Conservation (phyloP, 2,113 vertebrate genomes). For the Rallus limicola region DNA sequence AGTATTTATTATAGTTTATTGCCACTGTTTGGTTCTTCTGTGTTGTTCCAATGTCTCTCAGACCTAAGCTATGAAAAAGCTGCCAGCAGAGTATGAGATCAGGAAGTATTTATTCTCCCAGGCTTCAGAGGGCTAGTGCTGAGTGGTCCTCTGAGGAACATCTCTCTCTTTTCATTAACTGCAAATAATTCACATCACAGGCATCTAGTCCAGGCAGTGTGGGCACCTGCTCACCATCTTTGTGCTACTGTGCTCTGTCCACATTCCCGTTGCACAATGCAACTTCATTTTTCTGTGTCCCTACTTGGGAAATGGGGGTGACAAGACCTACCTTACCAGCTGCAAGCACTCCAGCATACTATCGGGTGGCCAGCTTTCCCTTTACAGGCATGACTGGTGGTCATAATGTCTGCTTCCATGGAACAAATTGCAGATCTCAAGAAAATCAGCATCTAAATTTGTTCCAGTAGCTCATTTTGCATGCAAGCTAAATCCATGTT, state of each 20-base stretch:
- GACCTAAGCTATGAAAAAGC: background rate
- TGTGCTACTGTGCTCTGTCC: background rate
- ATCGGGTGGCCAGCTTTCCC: background rate
- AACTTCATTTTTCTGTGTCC: background rate
- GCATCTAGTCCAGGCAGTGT: background rate
- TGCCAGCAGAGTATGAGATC: background rate
- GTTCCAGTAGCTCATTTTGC: conserved; percentile 29
- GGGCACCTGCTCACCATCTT: background rate
- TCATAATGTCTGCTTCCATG: background rate
- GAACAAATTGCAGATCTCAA: conserved; percentile 11
- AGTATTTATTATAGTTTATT: background rate
- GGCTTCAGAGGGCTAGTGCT: background rate
- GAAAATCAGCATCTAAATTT: conserved; percentile 38
- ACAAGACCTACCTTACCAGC: background rate
- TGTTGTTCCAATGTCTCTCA: background rate
- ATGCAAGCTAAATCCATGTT: conserved; percentile 28
- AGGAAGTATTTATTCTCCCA: background rate
- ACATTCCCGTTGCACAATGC: background rate
- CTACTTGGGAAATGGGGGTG: background rate
- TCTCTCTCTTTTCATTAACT: background rate
- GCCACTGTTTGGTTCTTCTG: background rate
- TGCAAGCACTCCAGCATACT: background rate
- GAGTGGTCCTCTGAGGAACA: background rate
- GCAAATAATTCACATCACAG: background rate
- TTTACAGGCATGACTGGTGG: background rate